phyloP scores from a whole-genome alignment of 2,113 vertebrate species.

The Prunella himalayana region DNA sequence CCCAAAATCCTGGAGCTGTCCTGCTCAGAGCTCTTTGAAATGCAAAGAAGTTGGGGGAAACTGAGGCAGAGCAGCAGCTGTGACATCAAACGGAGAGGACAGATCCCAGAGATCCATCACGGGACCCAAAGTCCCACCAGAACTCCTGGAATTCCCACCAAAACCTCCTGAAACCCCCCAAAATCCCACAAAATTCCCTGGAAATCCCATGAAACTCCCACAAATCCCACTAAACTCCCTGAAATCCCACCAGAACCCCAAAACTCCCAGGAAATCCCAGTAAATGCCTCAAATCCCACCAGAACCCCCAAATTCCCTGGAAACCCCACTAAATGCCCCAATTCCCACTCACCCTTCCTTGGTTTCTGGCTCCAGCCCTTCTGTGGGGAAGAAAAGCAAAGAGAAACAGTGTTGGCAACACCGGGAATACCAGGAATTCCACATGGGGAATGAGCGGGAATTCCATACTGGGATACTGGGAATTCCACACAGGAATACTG shows the following conservation, averaged over 20 bases:
- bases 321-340: not conserved
- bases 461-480: no score
- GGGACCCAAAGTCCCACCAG: not conserved
- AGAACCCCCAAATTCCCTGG: not conserved
- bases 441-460: fast-evolving
- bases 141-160: not conserved
- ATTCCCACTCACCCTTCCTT: not conserved
- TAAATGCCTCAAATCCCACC: not conserved
- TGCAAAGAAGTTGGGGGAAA: not conserved
- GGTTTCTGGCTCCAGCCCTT: not conserved
- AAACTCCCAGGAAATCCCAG: fast-evolving
- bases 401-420: fast-evolving
- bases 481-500: not conserved
- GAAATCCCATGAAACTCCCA: not conserved
- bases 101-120: not conserved
- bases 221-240: not conserved
- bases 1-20: not conserved
- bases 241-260: not conserved
- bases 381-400: not conserved
- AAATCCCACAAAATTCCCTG: not conserved
- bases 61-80: not conserved
- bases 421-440: not conserved
- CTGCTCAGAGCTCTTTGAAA: not conserved
- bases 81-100: not conserved
- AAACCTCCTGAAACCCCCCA: no score